Conservation (phyloP, 2,113 vertebrate species). For the Epinephelus moara region DNA sequence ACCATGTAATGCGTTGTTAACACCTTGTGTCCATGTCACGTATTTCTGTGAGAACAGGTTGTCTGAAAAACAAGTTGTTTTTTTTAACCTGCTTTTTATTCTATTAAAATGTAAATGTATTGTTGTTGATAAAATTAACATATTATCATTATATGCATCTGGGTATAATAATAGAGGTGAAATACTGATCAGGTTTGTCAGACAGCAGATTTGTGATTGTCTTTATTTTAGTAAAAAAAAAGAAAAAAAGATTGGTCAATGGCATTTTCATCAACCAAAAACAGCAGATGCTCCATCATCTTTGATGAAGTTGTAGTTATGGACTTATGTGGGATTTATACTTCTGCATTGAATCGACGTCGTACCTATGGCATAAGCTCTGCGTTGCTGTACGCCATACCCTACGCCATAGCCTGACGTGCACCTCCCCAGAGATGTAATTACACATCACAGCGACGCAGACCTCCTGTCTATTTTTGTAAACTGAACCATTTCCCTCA, state of each 20-base stretch:
- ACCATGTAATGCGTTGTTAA: no score
- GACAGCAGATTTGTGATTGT: not conserved
- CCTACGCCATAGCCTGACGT: no score
- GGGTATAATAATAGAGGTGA: not conserved
- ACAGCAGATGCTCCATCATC: not conserved
- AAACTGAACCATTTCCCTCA: no score
- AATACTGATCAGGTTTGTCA: not conserved
- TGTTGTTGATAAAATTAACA: not conserved
- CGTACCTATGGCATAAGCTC: no score
- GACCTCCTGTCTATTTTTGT: no score
- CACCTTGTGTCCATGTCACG: no score
- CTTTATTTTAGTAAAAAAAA: no score
- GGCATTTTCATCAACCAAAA: constrained; percentile 3
- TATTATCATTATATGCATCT: not conserved
- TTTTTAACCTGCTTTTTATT: not conserved
- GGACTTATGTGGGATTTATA: not conserved
- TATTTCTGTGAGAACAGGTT: no score
- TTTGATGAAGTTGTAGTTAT: not conserved
- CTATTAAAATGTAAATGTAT: not conserved
- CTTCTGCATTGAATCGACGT: no score
- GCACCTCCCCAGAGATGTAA: no score
- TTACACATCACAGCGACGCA: no score
- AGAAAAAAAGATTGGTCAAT: not conserved
- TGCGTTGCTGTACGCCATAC: no score
- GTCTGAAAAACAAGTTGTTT: not conserved